Percentiles rank a stretch among this genome's conserved stretches.
Evolutionary conservation across 2,888 invertebrate genomes (phyloP).

Genomic region (Drepana falcataria): DNA sequence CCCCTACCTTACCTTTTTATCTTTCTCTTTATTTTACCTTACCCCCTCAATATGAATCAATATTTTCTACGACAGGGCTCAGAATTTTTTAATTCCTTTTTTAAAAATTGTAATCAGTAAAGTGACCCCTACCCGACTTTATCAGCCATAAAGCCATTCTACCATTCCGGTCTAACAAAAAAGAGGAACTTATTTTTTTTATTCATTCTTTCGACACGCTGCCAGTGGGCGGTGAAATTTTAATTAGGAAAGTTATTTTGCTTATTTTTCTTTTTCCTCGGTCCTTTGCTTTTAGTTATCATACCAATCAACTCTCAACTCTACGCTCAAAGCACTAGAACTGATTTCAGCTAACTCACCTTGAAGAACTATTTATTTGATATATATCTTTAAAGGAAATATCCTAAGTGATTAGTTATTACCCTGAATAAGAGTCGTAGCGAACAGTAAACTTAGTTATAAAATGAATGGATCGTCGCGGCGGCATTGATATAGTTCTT

Average conservation of each 20-base stretch:
- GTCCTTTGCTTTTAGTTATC: slow-evolving; percentile 15
- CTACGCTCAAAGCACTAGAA: slow-evolving; percentile 2
- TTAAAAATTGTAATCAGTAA: neutral
- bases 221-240: slow-evolving; percentile 51
- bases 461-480: no score
- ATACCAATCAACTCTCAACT: slow-evolving; percentile 9
- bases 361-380: no score
- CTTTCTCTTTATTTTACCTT: no score
- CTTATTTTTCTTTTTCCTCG: slow-evolving; percentile 30
- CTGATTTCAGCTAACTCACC: slow-evolving; percentile 3
- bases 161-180: slow-evolving; percentile 24
- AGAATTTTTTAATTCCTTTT: no score
- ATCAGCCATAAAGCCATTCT: slow-evolving; percentile 35
- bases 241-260: slow-evolving; percentile 60
- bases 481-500: no score
- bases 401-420: no score
- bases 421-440: no score
- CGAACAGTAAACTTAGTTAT: no score
- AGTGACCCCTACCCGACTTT: slow-evolving; percentile 19
- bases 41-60: no score
- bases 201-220: slow-evolving; percentile 39
- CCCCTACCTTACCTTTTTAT: no score
- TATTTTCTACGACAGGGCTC: no score
- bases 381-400: no score
- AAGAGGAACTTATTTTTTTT: slow-evolving; percentile 22